These are phyloP conservation scores for Setipinna tenuifilis DNA, from an alignment of 2,797 vertebrate species.

Conservation along the genomic window DNA sequence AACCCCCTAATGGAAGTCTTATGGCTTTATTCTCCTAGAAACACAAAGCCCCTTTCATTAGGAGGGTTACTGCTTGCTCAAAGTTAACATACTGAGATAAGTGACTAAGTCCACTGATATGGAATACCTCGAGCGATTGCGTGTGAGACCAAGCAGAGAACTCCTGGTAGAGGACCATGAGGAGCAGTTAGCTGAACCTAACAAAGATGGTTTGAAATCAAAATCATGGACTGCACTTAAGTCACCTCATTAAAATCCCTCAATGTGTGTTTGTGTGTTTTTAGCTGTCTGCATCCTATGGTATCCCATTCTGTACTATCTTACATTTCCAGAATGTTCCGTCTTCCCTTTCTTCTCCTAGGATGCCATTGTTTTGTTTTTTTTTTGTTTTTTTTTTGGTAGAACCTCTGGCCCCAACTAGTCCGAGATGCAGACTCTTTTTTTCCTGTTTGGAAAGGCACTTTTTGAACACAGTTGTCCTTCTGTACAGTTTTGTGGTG, in stretches of 20 bases:
- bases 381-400: neutral
- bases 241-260: neutral
- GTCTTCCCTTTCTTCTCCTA: neutral
- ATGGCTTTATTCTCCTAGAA: too few species aligned
- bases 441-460: constrained; percentile 20
- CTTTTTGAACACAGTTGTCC: neutral
- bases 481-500: neutral
- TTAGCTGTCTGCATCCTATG: neutral
- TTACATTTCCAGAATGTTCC: neutral
- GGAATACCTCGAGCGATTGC: too few species aligned
- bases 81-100: too few species aligned
- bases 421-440: neutral
- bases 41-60: too few species aligned
- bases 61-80: too few species aligned
- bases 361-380: neutral
- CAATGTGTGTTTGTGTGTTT: neutral
- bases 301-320: neutral
- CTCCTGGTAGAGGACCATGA: neutral
- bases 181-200: neutral
- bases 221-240: neutral
- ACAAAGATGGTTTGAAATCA: neutral
- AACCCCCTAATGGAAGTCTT: too few species aligned
- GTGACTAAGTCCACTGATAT: too few species aligned
- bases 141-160: neutral
- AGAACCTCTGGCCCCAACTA: neutral